Conservation (phyloP, 2,113 vertebrate genomes). For the Gracilinanus agilis region DNA sequence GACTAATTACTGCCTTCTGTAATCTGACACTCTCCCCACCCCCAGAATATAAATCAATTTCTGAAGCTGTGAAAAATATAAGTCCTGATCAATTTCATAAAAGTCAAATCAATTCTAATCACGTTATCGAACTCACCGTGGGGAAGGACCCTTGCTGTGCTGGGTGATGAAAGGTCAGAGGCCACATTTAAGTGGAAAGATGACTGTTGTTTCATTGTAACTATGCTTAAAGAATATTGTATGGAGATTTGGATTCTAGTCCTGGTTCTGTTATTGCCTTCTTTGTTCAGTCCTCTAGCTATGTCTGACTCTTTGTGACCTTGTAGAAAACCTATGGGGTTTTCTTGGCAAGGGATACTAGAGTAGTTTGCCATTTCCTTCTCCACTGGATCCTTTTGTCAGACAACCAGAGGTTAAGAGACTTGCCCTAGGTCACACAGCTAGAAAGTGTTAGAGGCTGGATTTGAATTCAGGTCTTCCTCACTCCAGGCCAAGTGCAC, state of each 20-base stretch:
- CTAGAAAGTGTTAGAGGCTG: too few relatives aligned
- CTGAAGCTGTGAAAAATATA: not conserved
- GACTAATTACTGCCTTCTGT: conserved; percentile 8
- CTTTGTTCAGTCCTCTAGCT: not conserved
- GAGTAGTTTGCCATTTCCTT: too few relatives aligned
- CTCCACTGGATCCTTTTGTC: too few relatives aligned
- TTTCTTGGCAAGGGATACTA: too few relatives aligned
- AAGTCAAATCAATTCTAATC: conserved; percentile 3
- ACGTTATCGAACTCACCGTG: not conserved
- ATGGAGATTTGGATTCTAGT: not conserved
- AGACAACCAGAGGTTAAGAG: too few relatives aligned
- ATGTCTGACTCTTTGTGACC: not conserved
- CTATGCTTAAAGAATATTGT: not conserved
- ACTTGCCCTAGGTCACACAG: too few relatives aligned
- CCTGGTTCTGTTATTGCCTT: not conserved
- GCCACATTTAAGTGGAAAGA: not conserved
- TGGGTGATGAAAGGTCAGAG: not conserved
- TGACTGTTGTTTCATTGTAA: not conserved
- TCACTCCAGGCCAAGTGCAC: too few relatives aligned
- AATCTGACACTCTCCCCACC: not conserved
- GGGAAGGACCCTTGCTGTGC: not conserved
- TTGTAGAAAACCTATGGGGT: too few relatives aligned
- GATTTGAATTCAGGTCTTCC: too few relatives aligned
- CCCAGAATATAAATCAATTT: not conserved
- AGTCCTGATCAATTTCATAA: not conserved